Conservation (phyloP, 2,113 vertebrate genomes). For the Carassius carassius region DNA sequence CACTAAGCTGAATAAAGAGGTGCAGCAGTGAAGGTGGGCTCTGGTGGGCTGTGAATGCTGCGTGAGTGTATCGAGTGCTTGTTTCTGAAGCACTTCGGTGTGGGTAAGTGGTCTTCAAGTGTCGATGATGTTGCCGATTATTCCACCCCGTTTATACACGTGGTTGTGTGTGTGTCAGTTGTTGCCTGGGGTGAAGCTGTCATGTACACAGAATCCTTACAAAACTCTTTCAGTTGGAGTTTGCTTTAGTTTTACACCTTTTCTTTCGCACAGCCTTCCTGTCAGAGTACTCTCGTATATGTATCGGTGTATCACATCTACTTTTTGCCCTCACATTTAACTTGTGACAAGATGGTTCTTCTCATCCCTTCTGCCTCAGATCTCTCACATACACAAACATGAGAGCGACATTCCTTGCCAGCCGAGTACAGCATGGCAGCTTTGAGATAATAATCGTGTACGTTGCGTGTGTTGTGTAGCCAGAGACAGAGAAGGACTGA, state of each 20-base stretch:
- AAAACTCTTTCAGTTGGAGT: background rate
- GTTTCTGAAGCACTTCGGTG: slow-evolving; percentile 8
- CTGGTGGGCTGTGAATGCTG: background rate
- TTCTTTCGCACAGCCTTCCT: background rate
- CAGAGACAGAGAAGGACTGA: background rate
- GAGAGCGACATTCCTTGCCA: background rate
- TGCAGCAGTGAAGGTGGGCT: background rate
- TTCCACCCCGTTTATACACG: background rate
- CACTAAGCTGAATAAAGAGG: background rate
- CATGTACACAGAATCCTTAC: background rate
- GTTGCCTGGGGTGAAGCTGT: background rate
- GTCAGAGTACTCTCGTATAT: background rate
- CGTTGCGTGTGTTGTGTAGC: background rate
- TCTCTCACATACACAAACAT: background rate
- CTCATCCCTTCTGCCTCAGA: background rate
- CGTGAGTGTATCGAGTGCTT: background rate
- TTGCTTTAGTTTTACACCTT: slow-evolving; percentile 4
- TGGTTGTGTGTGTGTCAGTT: background rate
- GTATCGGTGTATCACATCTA: background rate
- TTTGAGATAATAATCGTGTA: slow-evolving; percentile 25
- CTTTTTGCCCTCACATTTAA: slow-evolving; percentile 15
- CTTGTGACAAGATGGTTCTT: slow-evolving; percentile 13
- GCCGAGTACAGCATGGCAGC: background rate
- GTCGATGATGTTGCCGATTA: slow-evolving; percentile 21
- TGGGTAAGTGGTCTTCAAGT: slow-evolving; percentile 15